Evolutionary conservation across 2,113 vertebrate species (phyloP).

Genomic region (Otis tarda): DNA sequence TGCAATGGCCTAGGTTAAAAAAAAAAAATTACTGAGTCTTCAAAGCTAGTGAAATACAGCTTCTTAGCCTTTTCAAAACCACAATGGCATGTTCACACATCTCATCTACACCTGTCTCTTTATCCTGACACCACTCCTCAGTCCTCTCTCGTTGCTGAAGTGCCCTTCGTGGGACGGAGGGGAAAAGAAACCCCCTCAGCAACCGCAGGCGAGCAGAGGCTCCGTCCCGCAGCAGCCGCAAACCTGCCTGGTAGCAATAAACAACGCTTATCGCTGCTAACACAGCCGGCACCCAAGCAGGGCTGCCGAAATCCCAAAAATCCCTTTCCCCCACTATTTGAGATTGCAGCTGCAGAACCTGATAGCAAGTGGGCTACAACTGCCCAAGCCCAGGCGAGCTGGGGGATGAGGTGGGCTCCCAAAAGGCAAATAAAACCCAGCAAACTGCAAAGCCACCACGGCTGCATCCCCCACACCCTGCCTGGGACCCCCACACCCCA

Average conservation of each 20-base stretch:
- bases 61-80: background rate
- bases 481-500: background rate
- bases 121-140: background rate
- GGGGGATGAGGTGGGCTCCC: accelerated
- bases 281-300: background rate
- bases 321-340: accelerated
- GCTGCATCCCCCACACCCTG: accelerated
- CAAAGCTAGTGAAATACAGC: background rate
- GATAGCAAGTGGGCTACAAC: accelerated
- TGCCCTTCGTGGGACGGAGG: background rate
- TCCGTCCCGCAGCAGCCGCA: background rate
- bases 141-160: background rate
- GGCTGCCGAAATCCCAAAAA: background rate
- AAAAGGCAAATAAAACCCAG: background rate
- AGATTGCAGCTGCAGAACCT: accelerated
- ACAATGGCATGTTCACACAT: accelerated
- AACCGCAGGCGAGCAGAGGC: background rate
- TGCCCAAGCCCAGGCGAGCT: accelerated
- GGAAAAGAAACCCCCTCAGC: background rate
- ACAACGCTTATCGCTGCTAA: background rate
- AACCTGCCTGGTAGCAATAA: accelerated
- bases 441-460: accelerated
- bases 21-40: background rate
- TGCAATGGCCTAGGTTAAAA: accelerated
- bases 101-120: background rate